Evolutionary conservation across 2,888 invertebrate species (phyloP), one percentile per base, ranked within the genome.

Genomic region (Mesochorus sp.): DNA sequence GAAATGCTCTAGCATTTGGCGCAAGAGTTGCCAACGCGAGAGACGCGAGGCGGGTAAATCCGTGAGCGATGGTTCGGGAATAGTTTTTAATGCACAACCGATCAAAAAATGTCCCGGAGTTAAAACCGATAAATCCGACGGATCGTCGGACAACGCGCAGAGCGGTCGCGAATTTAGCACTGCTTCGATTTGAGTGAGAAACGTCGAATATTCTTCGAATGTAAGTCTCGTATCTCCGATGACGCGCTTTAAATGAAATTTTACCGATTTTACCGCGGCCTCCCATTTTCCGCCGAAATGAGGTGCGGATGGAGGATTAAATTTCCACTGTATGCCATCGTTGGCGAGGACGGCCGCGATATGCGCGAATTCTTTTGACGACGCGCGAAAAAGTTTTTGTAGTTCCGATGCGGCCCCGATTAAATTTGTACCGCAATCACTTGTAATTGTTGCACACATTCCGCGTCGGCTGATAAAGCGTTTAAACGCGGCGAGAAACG

Each of bases 371-470:
- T 28, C 17, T 31, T 28, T 31, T 4, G 53, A 55, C 14, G 53
- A 17, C 10, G 34, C 34, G 1, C 8, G 31, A 17, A 55, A 28
- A 10, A 31, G 28, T 14, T 17, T 31, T 55, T 17, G 28, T 0
- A 55, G 19, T 17, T 55, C 53, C 8, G 28, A 6, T 2, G 3
- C 53, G 0, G 53, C 53, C 8, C 84, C 84, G 1, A 81, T 49
- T 39, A 85, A 84, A 44, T 84, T 83, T 0, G 82, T 84, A 1
- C 84, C 84, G 42, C 78, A 80, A 51, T 85, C 85, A 34, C 74
- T 80, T 17, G 59, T 78, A 0, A 84, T 14, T 0, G 75, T 75
- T 8, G 19, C 26, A 14, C 79, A 76, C 6, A 71, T 70, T 8
- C 85, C 82, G 28, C 84, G 47, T 5, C 83, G 53, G 5, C 80